These are phyloP conservation scores for Nasonia longicornis DNA, from an alignment of 1,140 invertebrate species.

Conservation along the genomic window DNA sequence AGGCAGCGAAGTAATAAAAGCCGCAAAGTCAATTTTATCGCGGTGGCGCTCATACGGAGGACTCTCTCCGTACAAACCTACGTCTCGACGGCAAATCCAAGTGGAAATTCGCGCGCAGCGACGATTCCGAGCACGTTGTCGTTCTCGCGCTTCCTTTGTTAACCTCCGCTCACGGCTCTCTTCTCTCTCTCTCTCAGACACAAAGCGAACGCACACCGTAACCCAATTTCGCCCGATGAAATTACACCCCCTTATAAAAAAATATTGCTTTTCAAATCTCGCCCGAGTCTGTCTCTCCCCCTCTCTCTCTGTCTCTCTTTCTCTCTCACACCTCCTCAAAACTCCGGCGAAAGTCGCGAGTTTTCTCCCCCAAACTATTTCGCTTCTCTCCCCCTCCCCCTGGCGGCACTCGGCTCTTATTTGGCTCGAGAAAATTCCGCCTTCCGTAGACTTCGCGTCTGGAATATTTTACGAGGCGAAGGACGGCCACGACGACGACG, in stretches of 20 bases:
- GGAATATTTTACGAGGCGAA: slow-evolving; percentile 48
- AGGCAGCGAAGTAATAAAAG: background rate
- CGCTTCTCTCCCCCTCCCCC: background rate
- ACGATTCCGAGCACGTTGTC: slow-evolving; percentile 26
- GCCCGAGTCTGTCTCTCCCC: background rate
- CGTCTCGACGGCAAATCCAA: background rate
- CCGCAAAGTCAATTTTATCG: slow-evolving; percentile 15
- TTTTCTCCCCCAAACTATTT: slow-evolving; percentile 4
- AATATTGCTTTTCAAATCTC: slow-evolving; percentile 11
- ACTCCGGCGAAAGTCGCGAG: background rate
- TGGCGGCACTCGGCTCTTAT: background rate
- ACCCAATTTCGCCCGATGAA: background rate
- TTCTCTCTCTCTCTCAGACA: background rate
- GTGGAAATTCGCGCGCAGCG: background rate
- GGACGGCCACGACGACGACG: slow-evolving; percentile 35
- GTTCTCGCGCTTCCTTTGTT: slow-evolving; percentile 10
- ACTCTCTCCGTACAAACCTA: background rate
- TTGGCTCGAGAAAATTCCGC: slow-evolving; percentile 10
- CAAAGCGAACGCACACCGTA: background rate
- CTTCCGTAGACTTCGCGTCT: slow-evolving; percentile 23
- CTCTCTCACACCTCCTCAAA: background rate
- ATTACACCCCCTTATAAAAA: background rate
- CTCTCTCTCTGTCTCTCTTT: too few relatives aligned
- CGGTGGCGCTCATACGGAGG: background rate
- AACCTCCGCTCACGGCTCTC: background rate